Base-by-base conservation (phyloP, 2,113 vertebrate genomes). In the Cyprinus carpio region DNA sequence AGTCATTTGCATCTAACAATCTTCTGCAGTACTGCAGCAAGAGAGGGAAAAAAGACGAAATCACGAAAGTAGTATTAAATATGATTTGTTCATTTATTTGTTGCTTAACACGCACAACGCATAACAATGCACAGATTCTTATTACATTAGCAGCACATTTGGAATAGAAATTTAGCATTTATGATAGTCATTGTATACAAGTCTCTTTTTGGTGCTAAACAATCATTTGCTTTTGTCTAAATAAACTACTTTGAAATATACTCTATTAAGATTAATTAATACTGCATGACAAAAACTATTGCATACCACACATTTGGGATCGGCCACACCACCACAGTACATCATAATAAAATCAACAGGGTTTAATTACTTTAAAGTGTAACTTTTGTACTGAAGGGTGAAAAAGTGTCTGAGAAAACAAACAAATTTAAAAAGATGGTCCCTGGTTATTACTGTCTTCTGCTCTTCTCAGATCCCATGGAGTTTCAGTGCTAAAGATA, bases 401-500 rank as follows among this genome's bases (percentile, higher is more conserved):
- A 60, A 79, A 46, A 40, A 8, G 54, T 40, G 6, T 60, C 13
- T 20, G 49, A 76, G 27, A 2, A 60, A 79, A 12, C 25, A 75
- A 51, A 75, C 12, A 51, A 58, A 79, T 10, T 13, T 27, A n/a
- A 37, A 62, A 15, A 16, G 29, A 31, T 31, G 29, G 23, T 40
- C 56, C 29, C 12, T 2, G 31, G 25, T 60, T n/a, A 25, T 79
- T 11, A 46, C 3, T 79, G 23, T 62, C 40, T 62, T 62, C 76
- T 23, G 10, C 58, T 65, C n/a, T 64, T 40, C 46, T 4, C 40
- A 46, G 37, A 65, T 65, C 15, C 15, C 27, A 5, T 65, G 60
- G n/a, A 5, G 34, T 65, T 65, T 81, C 78, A 81, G 60, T 81
- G 78, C 78, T 81, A 46, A 80, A 81, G 23, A 27, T 10, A 62